These are phyloP conservation scores for Mobula birostris DNA, from an alignment of 2,113 vertebrate species.

Conservation along the genomic window DNA sequence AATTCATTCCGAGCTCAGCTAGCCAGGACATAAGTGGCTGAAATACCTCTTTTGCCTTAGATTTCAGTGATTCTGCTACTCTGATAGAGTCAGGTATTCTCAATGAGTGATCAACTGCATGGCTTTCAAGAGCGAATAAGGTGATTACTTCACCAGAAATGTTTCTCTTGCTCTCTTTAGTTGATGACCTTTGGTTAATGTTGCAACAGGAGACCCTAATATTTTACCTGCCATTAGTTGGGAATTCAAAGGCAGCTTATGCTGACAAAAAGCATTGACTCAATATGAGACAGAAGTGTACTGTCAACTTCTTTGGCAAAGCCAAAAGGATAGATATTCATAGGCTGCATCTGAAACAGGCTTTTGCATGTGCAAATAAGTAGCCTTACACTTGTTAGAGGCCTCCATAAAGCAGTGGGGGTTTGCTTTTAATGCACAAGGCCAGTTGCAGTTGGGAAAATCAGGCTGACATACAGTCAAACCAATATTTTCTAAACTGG, in stretches of 20 bases:
- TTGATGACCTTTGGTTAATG: neutral
- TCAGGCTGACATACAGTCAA: neutral
- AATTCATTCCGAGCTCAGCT: too few relatives aligned
- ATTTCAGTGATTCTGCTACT: too few relatives aligned
- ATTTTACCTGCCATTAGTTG: neutral
- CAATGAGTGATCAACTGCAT: too few relatives aligned
- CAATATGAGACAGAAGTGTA: neutral
- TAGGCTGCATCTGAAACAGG: too few relatives aligned
- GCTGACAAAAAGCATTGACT: neutral
- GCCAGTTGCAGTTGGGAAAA: neutral
- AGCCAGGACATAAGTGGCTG: too few relatives aligned
- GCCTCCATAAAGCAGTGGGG: neutral
- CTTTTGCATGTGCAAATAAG: too few relatives aligned
- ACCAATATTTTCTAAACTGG: neutral
- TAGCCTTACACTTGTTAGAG: neutral
- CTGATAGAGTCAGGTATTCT: too few relatives aligned
- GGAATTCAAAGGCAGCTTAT: neutral
- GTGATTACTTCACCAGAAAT: neutral
- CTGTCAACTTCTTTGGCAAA: neutral
- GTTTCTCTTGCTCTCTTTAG: neutral
- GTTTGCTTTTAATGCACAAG: neutral
- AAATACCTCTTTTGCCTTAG: too few relatives aligned
- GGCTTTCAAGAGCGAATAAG: neutral
- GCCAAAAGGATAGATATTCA: neutral
- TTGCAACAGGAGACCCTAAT: neutral